Evolutionary conservation across 2,888 invertebrate genomes (phyloP).

Genomic region (Autographa pulchrina): DNA sequence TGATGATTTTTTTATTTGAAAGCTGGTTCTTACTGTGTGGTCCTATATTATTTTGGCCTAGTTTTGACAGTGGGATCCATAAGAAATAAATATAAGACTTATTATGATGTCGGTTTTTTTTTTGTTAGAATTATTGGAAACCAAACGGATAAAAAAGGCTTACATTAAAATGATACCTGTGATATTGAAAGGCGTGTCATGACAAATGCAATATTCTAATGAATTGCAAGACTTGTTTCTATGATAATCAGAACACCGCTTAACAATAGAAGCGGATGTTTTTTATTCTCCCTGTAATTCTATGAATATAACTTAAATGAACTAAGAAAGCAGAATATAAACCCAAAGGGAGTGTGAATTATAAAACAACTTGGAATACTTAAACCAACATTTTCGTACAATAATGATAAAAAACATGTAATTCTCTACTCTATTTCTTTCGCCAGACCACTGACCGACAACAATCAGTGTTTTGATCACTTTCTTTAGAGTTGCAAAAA

Average conservation of each 20-base stretch:
- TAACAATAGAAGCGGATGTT: not conserved
- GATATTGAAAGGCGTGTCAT: not conserved
- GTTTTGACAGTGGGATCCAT: too few relatives aligned
- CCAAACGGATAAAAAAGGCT: too few relatives aligned
- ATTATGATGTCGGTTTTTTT: too few relatives aligned
- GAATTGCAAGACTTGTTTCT: not conserved
- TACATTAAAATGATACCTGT: too few relatives aligned
- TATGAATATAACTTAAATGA: not conserved
- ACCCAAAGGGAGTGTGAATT: too few relatives aligned
- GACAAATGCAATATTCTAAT: not conserved
- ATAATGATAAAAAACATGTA: not conserved
- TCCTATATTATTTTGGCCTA: too few relatives aligned
- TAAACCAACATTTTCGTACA: not conserved
- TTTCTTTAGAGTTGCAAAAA: not conserved
- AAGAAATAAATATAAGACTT: too few relatives aligned
- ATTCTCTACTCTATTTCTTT: not conserved
- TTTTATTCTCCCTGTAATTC: not conserved
- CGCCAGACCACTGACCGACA: not conserved
- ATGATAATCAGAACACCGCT: not conserved
- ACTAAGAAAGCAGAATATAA: too few relatives aligned
- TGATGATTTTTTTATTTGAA: too few relatives aligned
- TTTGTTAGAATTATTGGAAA: too few relatives aligned
- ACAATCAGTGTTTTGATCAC: not conserved
- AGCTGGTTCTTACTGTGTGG: too few relatives aligned
- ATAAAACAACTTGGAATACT: not conserved